Evolutionary conservation across 2,797 vertebrate genomes (phyloP).

Genomic region (Cirrhinus mrigala): DNA sequence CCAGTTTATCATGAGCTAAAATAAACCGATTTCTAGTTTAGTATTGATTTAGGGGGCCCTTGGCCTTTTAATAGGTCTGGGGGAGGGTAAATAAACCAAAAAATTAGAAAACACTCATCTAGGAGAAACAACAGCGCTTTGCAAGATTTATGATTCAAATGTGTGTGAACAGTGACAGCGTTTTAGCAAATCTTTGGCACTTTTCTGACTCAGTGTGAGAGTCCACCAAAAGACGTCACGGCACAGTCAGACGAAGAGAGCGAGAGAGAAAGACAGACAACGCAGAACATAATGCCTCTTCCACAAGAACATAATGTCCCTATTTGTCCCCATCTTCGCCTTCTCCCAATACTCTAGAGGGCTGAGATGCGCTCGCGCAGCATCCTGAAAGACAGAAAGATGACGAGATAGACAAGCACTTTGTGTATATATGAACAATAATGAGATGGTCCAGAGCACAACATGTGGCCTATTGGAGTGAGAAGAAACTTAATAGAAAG

Average conservation of each 20-base stretch:
- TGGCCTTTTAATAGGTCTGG: not conserved
- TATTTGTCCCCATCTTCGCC: constrained; percentile 52
- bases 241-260: constrained; percentile 43
- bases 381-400: not conserved
- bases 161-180: not conserved
- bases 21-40: not conserved
- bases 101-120: not conserved
- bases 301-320: constrained; percentile 55
- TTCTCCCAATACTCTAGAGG: constrained; percentile 41
- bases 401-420: constrained; percentile 6
- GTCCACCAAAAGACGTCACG: constrained; percentile 53
- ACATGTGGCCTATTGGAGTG: constrained; percentile 17
- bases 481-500: constrained; percentile 31
- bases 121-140: not conserved
- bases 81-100: not conserved
- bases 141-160: not conserved
- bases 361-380: constrained; percentile 13
- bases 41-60: not conserved
- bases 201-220: constrained; percentile 54
- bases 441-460: constrained; percentile 28
- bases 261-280: constrained; percentile 18
- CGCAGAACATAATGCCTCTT: constrained; percentile 46
- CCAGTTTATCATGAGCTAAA: not conserved
- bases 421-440: constrained; percentile 46
- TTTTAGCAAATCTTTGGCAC: constrained; percentile 42